These are phyloP conservation scores for Sycophila sp. DNA, from an alignment of 1,140 invertebrate species.

Conservation along the genomic window DNA sequence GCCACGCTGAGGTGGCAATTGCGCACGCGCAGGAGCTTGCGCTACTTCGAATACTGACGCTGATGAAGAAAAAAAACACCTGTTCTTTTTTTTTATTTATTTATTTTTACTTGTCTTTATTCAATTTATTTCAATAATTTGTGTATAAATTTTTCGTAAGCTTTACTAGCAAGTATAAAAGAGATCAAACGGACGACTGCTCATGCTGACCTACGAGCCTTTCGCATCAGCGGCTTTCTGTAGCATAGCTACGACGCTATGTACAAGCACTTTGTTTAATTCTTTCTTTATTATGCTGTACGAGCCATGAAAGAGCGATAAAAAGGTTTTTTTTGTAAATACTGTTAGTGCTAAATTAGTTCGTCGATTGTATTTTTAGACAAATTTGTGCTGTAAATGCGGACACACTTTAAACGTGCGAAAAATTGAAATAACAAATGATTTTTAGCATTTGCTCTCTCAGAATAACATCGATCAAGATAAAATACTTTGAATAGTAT, in stretches of 20 bases:
- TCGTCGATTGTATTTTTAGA: slow-evolving; percentile 13
- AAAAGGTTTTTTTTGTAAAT: slow-evolving; percentile 18
- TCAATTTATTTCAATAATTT: too few species aligned
- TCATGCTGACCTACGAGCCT: too few species aligned
- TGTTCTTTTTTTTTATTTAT: neutral
- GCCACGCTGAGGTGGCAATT: too few species aligned
- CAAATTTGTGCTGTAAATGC: slow-evolving; percentile 21
- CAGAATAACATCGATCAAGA: slow-evolving; percentile 14
- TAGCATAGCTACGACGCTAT: neutral
- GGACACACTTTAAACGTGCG: neutral
- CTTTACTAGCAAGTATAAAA: slow-evolving; percentile 26
- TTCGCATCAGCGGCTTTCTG: too few species aligned
- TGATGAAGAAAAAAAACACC: too few species aligned
- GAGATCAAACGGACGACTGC: slow-evolving; percentile 19
- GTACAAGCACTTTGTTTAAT: neutral
- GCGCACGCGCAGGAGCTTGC: too few species aligned
- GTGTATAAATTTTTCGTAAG: slow-evolving; percentile 25
- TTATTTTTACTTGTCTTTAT: slow-evolving; percentile 10
- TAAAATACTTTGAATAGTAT: slow-evolving; percentile 21
- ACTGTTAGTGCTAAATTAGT: neutral
- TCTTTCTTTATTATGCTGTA: neutral
- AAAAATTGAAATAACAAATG: neutral
- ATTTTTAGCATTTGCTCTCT: neutral
- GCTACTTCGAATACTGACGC: too few species aligned
- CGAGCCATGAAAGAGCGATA: slow-evolving; percentile 1